Evolutionary conservation across 2,888 invertebrate genomes (phyloP).

Genomic region (Timema cristinae): DNA sequence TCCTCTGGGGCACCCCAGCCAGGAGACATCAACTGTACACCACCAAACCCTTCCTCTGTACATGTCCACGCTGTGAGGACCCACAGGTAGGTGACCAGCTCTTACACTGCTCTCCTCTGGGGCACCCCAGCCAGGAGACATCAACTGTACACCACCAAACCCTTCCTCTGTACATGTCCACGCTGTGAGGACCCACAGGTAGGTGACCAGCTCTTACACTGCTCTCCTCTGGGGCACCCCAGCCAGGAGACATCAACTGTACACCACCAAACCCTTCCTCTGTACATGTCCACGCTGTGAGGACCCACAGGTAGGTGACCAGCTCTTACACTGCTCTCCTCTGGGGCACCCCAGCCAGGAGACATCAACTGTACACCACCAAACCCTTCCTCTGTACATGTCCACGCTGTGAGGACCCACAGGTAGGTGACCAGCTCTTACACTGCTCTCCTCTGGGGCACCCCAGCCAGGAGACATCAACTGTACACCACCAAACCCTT

Average conservation of each 20-base stretch:
- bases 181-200: conserved; percentile 62
- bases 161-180: conserved; percentile 61
- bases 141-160: conserved; percentile 61
- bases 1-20: conserved; percentile 64
- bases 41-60: conserved; percentile 67
- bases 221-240: conserved; percentile 65
- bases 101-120: conserved; percentile 65
- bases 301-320: conserved; percentile 62
- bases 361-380: conserved; percentile 57
- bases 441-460: conserved; percentile 64
- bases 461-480: conserved; percentile 57
- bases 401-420: conserved; percentile 60
- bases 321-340: conserved; percentile 61
- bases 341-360: conserved; percentile 64
- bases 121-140: conserved; percentile 59
- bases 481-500: conserved; percentile 65
- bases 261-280: conserved; percentile 62
- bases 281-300: conserved; percentile 63
- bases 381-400: conserved; percentile 68
- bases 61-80: conserved; percentile 62
- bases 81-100: conserved; percentile 61
- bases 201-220: conserved; percentile 64
- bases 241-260: conserved; percentile 57
- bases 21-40: conserved; percentile 57
- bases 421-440: conserved; percentile 60